A percentile compares a stretch with the other conserved stretches of the same genome.
phyloP scores from a whole-genome alignment of 2,113 vertebrate genomes.

The Xiphophorus maculatus region DNA sequence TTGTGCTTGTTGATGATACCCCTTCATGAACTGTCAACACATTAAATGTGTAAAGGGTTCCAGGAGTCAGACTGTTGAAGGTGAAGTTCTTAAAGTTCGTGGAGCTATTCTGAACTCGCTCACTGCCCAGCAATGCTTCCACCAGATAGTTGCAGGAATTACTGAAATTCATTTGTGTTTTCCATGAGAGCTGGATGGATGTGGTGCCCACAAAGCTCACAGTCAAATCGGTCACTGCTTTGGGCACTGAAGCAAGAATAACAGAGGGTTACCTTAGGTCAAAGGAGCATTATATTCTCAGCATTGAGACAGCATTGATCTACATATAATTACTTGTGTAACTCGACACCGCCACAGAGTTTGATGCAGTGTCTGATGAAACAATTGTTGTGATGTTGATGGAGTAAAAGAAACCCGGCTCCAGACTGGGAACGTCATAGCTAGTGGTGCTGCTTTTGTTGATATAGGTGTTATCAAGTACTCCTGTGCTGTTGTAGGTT shows the following conservation, averaged over 20 bases:
- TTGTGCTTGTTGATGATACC: conserved; percentile 18
- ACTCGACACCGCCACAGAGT: not conserved
- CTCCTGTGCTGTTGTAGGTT: not conserved
- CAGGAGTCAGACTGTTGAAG: conserved; percentile 33
- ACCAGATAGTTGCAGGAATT: conserved; percentile 50
- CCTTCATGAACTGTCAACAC: conserved; percentile 40
- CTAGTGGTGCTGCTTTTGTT: not conserved
- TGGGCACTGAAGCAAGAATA: conserved; percentile 51
- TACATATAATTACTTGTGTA: conserved; percentile 63
- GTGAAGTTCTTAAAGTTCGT: conserved; percentile 6
- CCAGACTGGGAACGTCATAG: not conserved
- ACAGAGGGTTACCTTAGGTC: not conserved
- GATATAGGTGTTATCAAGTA: rapidly evolving
- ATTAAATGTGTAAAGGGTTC: conserved; percentile 35
- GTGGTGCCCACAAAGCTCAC: conserved; percentile 18
- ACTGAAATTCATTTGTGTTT: conserved; percentile 36
- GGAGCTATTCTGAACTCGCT: not conserved
- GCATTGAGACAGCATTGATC: not conserved
- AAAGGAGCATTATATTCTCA: not conserved
- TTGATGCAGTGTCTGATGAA: conserved; percentile 14
- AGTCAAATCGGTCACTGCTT: conserved; percentile 38
- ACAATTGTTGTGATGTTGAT: conserved; percentile 40
- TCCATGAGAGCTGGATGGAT: conserved; percentile 48
- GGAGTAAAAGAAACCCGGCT: conserved; percentile 51
- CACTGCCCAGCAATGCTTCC: not conserved